These are phyloP conservation scores for Chironomus tentans DNA, from an alignment of 2,888 invertebrate species.

Conservation along the genomic window DNA sequence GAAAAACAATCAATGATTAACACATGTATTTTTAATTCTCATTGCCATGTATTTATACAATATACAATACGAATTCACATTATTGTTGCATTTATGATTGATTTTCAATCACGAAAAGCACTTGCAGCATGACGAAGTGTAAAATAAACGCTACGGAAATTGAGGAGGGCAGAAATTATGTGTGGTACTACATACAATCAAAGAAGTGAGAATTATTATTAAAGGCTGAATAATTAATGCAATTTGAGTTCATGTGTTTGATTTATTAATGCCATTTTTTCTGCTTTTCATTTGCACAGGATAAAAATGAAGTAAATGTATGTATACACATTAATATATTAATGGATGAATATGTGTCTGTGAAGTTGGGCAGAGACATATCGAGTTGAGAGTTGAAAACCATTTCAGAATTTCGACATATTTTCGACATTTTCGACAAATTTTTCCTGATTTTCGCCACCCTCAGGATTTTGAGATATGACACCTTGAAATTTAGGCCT, in stretches of 20 bases:
- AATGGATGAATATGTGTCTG: not conserved
- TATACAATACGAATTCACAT: not conserved
- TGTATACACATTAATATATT: too few relatives aligned
- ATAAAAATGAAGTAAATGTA: not conserved
- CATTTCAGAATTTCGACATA: too few relatives aligned
- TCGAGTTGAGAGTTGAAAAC: too few relatives aligned
- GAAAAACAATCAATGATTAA: not conserved
- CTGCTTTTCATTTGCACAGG: conserved; percentile 6
- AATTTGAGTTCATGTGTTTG: conserved; percentile 25
- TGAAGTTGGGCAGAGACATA: too few relatives aligned
- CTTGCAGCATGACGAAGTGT: not conserved
- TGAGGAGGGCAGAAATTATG: not conserved
- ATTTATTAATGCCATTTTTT: conserved; percentile 24
- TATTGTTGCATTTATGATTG: conserved; percentile 1
- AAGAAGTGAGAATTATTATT: conserved; percentile 13
- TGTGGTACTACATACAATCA: not conserved
- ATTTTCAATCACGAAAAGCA: conserved; percentile 8
- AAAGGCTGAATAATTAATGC: conserved; percentile 27
- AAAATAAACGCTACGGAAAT: not conserved
- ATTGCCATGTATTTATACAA: too few relatives aligned
- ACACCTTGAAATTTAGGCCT: too few relatives aligned
- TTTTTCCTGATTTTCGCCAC: too few relatives aligned
- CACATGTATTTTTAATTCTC: conserved; percentile 1
- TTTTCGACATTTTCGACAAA: too few relatives aligned
- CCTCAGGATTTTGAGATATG: too few relatives aligned